Evolutionary conservation across 1,140 invertebrate species (phyloP).

Genomic region (Bombus balteatus): DNA sequence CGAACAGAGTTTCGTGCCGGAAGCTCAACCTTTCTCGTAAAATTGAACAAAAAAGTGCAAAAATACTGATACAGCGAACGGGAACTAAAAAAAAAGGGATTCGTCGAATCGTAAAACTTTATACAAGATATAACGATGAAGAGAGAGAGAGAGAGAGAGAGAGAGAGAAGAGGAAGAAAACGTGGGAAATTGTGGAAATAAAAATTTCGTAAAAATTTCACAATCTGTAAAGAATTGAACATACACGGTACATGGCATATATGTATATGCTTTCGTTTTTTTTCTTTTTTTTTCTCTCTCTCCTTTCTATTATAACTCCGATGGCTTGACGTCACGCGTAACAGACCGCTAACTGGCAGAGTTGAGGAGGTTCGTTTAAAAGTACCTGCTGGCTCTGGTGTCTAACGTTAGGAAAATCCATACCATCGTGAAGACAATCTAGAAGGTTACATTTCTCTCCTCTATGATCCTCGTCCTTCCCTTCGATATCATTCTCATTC

Average conservation of each 20-base stretch:
- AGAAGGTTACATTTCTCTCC: background rate
- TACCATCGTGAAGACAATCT: background rate
- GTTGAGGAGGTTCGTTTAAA: background rate
- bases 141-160: background rate
- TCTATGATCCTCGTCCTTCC: background rate
- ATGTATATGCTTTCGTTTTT: background rate
- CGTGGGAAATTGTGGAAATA: background rate
- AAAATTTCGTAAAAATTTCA: background rate
- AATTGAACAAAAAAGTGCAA: background rate
- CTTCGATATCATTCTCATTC: background rate
- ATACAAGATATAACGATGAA: background rate
- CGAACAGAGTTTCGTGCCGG: background rate
- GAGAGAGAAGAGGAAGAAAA: too few species aligned
- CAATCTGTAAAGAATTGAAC: too few species aligned
- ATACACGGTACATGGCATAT: too few species aligned
- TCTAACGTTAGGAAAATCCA: conserved; percentile 19
- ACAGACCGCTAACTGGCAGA: background rate
- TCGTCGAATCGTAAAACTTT: conserved; percentile 18
- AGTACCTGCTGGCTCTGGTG: background rate
- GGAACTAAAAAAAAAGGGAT: background rate
- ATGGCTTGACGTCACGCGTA: background rate
- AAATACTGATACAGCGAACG: background rate
- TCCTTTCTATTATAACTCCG: background rate
- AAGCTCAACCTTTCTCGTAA: background rate
- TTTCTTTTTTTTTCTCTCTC: background rate